These are phyloP conservation scores for Pseudopipra pipra DNA, from an alignment of 2,113 vertebrate genomes.

Conservation along the genomic window DNA sequence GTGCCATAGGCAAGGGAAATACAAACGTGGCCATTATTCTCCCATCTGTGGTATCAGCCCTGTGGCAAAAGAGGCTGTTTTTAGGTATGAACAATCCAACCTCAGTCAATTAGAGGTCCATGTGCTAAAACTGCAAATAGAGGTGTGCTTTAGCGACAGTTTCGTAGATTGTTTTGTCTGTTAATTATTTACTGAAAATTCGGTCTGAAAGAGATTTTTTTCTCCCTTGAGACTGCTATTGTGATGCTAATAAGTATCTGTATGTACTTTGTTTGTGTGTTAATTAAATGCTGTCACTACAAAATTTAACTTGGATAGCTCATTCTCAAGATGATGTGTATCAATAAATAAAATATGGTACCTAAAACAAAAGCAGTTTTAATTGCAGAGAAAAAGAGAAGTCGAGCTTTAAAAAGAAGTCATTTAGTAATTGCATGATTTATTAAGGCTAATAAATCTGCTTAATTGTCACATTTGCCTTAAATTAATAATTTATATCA, in stretches of 20 bases:
- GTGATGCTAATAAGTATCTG: conserved; percentile 25
- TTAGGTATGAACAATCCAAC: background rate
- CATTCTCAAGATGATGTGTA: background rate
- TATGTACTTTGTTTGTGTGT: background rate
- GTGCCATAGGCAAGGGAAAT: background rate
- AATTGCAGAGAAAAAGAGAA: background rate
- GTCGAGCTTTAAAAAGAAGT: background rate
- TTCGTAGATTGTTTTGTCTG: background rate
- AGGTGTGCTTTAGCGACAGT: background rate
- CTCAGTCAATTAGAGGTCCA: background rate
- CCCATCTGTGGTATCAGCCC: background rate
- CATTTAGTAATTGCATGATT: conserved; percentile 22
- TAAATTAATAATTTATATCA: conserved; percentile 60
- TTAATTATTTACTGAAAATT: conserved; percentile 31
- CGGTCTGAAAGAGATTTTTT: background rate
- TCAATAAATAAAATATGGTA: conserved; percentile 18
- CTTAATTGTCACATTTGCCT: conserved; percentile 54
- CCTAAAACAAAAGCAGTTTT: conserved; percentile 9
- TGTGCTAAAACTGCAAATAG: background rate
- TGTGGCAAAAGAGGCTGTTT: background rate
- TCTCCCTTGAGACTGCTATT: background rate
- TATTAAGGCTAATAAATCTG: conserved; percentile 56
- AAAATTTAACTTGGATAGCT: background rate
- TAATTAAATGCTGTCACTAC: background rate
- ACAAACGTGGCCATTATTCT: background rate